A percentile compares a stretch with the other conserved stretches of the same genome.
Evolutionary conservation across 2,888 invertebrate genomes (phyloP).

Genomic region (Hoplodrina ambigua): DNA sequence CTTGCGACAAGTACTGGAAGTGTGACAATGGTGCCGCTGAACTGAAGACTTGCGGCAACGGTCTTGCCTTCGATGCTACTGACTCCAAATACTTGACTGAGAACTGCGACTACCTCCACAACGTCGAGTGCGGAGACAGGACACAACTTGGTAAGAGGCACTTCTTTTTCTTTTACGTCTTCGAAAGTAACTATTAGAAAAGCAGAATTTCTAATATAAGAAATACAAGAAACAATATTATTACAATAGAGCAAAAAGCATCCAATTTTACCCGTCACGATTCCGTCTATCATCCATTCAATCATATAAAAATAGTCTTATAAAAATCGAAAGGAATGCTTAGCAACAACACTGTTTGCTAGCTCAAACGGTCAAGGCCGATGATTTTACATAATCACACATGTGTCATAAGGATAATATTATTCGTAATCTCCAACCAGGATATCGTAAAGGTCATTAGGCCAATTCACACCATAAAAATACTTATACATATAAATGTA

Average conservation of each 20-base stretch:
- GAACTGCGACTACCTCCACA: constrained; percentile 98
- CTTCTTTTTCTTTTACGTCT: neutral
- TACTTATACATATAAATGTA: constrained; percentile 23
- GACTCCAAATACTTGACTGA: constrained; percentile 97
- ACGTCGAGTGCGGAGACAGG: constrained; percentile 97
- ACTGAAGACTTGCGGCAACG: constrained; percentile 98
- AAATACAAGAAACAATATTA: neutral
- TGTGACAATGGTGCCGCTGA: constrained; percentile 97
- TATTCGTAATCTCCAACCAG: constrained; percentile 76
- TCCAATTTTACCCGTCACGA: constrained; percentile 15
- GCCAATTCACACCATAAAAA: constrained; percentile 60
- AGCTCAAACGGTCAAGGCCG: constrained; percentile 75
- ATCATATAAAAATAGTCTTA: neutral
- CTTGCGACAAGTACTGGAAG: constrained; percentile 99
- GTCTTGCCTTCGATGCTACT: constrained; percentile 96
- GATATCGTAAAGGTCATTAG: constrained; percentile 81
- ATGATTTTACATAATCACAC: constrained; percentile 70
- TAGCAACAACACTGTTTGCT: constrained; percentile 49
- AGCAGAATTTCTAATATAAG: neutral
- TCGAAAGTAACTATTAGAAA: neutral
- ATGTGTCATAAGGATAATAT: constrained; percentile 69
- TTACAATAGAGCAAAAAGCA: constrained; percentile 17
- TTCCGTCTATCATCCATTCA: neutral
- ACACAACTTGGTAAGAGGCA: constrained; percentile 93
- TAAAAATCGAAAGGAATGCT: constrained; percentile 44